Evolutionary conservation across 2,113 vertebrate species (phyloP).

Genomic region (Nannobrachium achirus): DNA sequence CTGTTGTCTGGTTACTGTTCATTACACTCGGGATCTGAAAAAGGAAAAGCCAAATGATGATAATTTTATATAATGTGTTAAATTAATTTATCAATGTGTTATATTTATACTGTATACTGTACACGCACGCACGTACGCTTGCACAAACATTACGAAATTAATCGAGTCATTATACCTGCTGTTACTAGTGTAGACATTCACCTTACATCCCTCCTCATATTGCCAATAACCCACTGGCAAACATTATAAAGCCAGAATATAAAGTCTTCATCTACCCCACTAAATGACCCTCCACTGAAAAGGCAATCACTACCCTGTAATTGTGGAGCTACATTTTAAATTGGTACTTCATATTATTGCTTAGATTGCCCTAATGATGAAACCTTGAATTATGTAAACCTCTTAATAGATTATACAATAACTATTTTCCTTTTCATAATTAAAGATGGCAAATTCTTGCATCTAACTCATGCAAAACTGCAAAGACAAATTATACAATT

Average conservation of each 20-base stretch:
- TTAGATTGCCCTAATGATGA: slow-evolving; percentile 13
- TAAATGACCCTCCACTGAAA: neutral
- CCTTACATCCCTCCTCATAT: neutral
- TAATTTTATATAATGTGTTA: neutral
- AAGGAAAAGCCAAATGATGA: neutral
- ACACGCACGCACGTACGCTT: no score
- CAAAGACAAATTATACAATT: no score
- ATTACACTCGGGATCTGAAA: slow-evolving; percentile 39
- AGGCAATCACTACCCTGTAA: slow-evolving; percentile 9
- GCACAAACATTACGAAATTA: neutral
- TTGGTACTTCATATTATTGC: slow-evolving; percentile 1
- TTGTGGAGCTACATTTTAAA: neutral
- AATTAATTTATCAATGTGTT: neutral
- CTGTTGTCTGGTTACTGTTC: slow-evolving; percentile 1
- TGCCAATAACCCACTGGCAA: neutral
- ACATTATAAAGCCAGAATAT: neutral
- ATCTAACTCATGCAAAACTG: no score
- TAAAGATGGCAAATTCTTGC: slow-evolving; percentile 19
- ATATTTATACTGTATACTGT: no score
- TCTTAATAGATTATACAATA: slow-evolving; percentile 13
- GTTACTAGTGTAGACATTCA: neutral
- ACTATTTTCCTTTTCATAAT: slow-evolving; percentile 14
- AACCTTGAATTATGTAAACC: slow-evolving; percentile 1
- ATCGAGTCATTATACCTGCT: neutral
- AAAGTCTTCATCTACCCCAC: neutral